A percentile compares a stretch with the other conserved stretches of the same genome.
phyloP scores from a whole-genome alignment of 2,888 invertebrate genomes.

The Dusona sp. region DNA sequence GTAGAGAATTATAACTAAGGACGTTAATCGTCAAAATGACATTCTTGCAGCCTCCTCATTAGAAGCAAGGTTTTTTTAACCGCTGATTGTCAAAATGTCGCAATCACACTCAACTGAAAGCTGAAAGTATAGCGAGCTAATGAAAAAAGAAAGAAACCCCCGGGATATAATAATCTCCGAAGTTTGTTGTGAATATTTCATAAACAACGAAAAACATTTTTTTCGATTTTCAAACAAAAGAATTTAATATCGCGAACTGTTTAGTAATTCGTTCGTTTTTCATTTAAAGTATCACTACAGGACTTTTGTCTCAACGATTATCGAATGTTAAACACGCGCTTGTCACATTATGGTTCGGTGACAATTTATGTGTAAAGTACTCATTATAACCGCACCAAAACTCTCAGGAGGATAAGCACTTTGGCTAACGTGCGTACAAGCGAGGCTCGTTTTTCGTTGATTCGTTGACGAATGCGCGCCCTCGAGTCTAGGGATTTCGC shows the following conservation, averaged over 20 bases:
- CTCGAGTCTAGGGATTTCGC: conserved; percentile 5
- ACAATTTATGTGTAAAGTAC: neutral
- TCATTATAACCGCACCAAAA: neutral
- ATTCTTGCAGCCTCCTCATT: neutral
- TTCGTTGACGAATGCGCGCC: neutral
- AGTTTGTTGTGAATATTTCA: neutral
- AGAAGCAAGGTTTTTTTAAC: neutral
- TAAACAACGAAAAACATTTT: neutral
- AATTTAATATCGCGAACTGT: neutral
- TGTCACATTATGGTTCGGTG: neutral
- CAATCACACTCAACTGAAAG: neutral
- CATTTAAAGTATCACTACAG: neutral
- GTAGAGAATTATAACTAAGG: neutral
- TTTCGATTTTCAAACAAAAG: no score
- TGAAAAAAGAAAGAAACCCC: neutral
- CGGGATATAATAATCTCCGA: neutral
- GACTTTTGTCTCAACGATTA: neutral
- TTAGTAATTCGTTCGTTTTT: neutral
- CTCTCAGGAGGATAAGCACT: neutral
- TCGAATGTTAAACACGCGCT: neutral
- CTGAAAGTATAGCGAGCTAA: neutral
- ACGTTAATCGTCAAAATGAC: neutral
- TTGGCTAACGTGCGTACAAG: neutral
- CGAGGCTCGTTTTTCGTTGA: neutral
- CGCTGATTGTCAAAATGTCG: neutral